phyloP scores from a whole-genome alignment of 2,797 vertebrate species.

The Carapus acus region DNA sequence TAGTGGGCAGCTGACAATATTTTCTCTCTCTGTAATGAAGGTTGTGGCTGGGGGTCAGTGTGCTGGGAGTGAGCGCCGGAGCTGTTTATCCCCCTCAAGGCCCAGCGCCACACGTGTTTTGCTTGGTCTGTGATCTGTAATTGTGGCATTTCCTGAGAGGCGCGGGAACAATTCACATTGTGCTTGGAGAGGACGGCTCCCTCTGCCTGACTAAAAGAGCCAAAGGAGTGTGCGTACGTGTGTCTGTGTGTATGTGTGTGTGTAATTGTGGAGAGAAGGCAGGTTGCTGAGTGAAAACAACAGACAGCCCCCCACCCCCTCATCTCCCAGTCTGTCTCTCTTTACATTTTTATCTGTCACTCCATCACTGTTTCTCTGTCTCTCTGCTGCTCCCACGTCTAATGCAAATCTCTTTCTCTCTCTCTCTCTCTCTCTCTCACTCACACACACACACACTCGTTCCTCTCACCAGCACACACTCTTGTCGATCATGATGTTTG shows the following conservation, averaged over 20 bases:
- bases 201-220: slow-evolving; percentile 49
- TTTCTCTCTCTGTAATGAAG: slow-evolving; percentile 80
- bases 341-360: slow-evolving; percentile 27
- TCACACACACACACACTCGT: slow-evolving; percentile 5
- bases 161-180: slow-evolving; percentile 82
- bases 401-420: not conserved
- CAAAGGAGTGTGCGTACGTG: slow-evolving; percentile 14
- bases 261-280: no score
- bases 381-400: slow-evolving; percentile 23
- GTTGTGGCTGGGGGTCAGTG: slow-evolving; percentile 76
- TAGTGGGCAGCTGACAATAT: slow-evolving; percentile 83
- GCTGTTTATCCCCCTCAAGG: slow-evolving; percentile 78
- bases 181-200: slow-evolving; percentile 72
- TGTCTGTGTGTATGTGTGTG: no score
- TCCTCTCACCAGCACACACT: not conserved
- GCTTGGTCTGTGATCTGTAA: slow-evolving; percentile 79
- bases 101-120: slow-evolving; percentile 72
- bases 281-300: slow-evolving; percentile 46
- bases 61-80: slow-evolving; percentile 67
- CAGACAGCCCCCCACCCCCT: slow-evolving; percentile 11
- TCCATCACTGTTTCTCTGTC: slow-evolving; percentile 21
- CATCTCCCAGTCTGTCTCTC: slow-evolving; percentile 7
- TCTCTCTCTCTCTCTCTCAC: slow-evolving; percentile 9
- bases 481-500: slow-evolving; percentile 57
- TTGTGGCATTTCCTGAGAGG: slow-evolving; percentile 97